Base-by-base conservation (phyloP, 2,797 vertebrate species). In the Manis javanica region DNA sequence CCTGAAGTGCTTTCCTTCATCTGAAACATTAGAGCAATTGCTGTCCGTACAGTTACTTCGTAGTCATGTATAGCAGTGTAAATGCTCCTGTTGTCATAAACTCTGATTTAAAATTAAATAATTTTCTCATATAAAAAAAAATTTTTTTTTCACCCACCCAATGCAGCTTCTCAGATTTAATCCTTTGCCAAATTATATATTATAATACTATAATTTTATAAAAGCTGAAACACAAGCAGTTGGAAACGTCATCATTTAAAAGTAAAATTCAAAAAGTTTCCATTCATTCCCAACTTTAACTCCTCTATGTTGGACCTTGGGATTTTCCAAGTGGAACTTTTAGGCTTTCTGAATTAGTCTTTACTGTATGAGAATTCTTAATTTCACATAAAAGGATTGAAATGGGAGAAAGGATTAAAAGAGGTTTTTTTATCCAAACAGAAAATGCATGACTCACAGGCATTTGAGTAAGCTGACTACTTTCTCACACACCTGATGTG, bases 31-130 rank as follows among this genome's bases (percentile, higher is more conserved):
- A 91, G 46, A 24, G 63, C 37, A 64, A 7, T 69, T 86, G 63
- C 23, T 87, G 34, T 55, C 86, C 72, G 18, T 83, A 84, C 31
- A n/a, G 87, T 93, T 37, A 42, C 64, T 91, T 75, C n/a, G 59
- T 83, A 79, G 63, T 34, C 79, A 31, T 0, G 1, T 61, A 69
- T 24, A 21, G 42, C 7, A 3, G 57, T 16, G 14, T 46, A 42
- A 63, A 91, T 57, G 39, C 42, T 72, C 39, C 87, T 68, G 9
- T 92, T 92, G 63, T 94, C 59, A 88, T 75, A 81, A 96, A 64
- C 69, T 59, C 63, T 63, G 83, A 90, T 87, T 91, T 92, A 74
- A 79, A 95, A 88, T 96, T 79, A 92, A 96, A 92, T 82, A 10
- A 74, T 82, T 71, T 72, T 37, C 11, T 49, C 29, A 53, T 29